Evolutionary conservation across 1,140 invertebrate species (phyloP), one percentile per base, ranked within the genome.

Genomic region (Drosophila lowei): DNA sequence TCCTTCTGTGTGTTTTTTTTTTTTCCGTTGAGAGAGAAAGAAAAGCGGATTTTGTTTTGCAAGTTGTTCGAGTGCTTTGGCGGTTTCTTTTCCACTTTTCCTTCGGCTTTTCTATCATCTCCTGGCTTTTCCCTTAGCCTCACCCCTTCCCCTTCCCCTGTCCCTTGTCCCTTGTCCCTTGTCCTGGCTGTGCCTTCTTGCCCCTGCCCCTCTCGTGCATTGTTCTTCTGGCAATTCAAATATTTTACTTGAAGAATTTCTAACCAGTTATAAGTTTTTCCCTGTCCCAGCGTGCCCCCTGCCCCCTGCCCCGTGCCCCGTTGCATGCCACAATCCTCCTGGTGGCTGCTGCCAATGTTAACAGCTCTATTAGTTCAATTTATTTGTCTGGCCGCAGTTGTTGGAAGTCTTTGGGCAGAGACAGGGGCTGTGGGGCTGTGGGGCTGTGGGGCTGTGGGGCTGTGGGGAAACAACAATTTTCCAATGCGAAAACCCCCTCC

Each of bases 291-390:
- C 23, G 5, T 25, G 23, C 46, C 46, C 46, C 41, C 21, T 42
- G 28, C 18, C 30, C 30, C 6, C 28, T 6, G 7, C 28, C 28
- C 7, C 30, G 8, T 11, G 9, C 30, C 30, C 8, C 30, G 18
- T 5, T 25, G 30, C 30, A 11, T 1, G 7, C 28, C 28, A 3
- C 9, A 34, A 8, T 34, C 60, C 72, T 66, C 72, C 54, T 58
- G 46, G 25, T 21, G 56, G n/a, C 41, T 48, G 28, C 55, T 72
- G 72, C 61, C 71, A 75, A 83, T 86, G 84, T 88, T 86, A 86
- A 86, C 83, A 88, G 78, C 83, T 83, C 84, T 80, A 86, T 86
- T 86, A 86, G 83, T 83, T 86, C 78, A 86, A 88, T 86, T 86
- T 86, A 86, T 86, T 86, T 86, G 83, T 88, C 81, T 81, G 81